A percentile compares a stretch with the other conserved stretches of the same genome.
phyloP scores from a whole-genome alignment of 2,113 vertebrate species.

The Calyptommatus sinebrachiatus region DNA sequence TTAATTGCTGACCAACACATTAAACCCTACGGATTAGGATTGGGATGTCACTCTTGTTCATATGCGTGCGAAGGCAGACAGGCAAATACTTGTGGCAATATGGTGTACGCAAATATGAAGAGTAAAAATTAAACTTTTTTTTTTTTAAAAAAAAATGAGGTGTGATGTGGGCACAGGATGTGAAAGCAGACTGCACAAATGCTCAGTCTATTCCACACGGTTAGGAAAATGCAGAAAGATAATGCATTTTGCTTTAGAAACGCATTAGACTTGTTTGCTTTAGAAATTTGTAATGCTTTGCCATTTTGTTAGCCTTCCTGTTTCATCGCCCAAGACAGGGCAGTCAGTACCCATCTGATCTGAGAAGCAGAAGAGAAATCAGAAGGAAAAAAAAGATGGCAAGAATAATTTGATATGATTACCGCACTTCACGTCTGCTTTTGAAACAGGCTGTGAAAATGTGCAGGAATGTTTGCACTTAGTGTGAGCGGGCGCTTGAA shows the following conservation, averaged over 20 bases:
- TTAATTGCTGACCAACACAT: no score
- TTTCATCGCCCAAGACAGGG: not conserved
- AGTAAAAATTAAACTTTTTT: not conserved
- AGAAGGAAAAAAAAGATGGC: constrained; percentile 1
- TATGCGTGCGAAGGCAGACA: no score
- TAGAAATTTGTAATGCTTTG: no score
- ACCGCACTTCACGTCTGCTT: constrained; percentile 29
- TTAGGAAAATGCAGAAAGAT: constrained; percentile 26
- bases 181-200: constrained; percentile 16
- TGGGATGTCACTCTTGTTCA: no score
- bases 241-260: constrained; percentile 54
- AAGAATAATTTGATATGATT: constrained; percentile 48
- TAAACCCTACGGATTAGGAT: no score
- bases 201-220: constrained; percentile 25
- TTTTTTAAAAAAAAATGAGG: not conserved
- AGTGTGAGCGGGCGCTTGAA: constrained; percentile 35
- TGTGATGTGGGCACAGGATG: constrained; percentile 38
- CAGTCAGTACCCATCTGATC: constrained; percentile 21
- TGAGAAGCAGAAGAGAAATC: constrained; percentile 28
- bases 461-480: constrained; percentile 48
- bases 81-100: no score
- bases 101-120: constrained; percentile 46
- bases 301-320: constrained; percentile 44
- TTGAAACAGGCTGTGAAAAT: constrained; percentile 50
- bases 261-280: no score